Base-by-base conservation (phyloP, 2,888 invertebrate species). In the Drymonia ruficornis region DNA sequence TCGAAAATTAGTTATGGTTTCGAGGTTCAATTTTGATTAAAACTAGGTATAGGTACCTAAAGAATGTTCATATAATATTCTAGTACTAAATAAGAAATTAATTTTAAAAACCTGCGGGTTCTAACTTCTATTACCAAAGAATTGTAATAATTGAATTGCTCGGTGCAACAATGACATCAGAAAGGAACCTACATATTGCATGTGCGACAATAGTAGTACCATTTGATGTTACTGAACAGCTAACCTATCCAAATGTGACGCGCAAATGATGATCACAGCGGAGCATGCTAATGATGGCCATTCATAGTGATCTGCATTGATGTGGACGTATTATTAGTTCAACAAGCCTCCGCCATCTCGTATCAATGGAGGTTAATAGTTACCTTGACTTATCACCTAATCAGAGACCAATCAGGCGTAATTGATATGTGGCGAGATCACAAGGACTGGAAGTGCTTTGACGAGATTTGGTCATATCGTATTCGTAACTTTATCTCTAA, bases 221-320 rank as follows among this genome's bases (percentile, higher is more conserved):
- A 36, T 36, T n/a, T 36, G 4, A 11, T n/a, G 36, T 36, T 5
- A 31, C 36, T 36, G n/a, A 36, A n/a, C n/a, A n/a, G n/a, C n/a
- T n/a, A n/a, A n/a, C 31, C 31, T 7, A 34, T 34, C 12, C 31
- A 34, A 11, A 42, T 51, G 13, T 40, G 43, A 16, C 67, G 70
- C 72, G 77, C 82, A 84, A 87, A 84, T 84, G 83, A 82, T 80
- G 82, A 82, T 82, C 78, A 74, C 70, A 70, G 80, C 67, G 67
- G 63, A 74, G 67, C 60, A 70, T 67, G 78, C 78, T 91, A 91
- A 91, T 90, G 88, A 87, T 78, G 68, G 72, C 81, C 84, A 91
- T 91, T 90, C 87, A 90, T 87, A 79, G 80, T 84, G 78, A 88
- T 87, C 84, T 80, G 80, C 83, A 81, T 84, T 85, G 83, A 88